Conservation (phyloP, 2,888 invertebrate species). For the Tenthredo scrophulariae region DNA sequence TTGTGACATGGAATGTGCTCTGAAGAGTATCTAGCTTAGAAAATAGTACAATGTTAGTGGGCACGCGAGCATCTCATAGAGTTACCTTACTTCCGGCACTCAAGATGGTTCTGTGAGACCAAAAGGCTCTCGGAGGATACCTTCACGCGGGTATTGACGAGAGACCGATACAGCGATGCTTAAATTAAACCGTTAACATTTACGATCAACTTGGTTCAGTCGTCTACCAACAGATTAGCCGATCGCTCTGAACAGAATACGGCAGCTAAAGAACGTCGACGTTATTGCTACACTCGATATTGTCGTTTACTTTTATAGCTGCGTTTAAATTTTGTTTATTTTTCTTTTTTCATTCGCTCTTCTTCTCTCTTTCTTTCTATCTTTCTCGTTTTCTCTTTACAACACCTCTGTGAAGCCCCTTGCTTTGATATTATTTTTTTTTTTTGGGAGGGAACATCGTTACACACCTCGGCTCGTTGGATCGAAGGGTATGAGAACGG, state of each 20-base stretch:
- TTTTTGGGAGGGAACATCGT: conserved; percentile 15
- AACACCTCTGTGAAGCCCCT: conserved; percentile 1
- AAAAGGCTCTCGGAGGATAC: background rate
- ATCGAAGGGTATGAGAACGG: conserved; percentile 35
- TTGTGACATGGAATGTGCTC: background rate
- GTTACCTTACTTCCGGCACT: conserved; percentile 11
- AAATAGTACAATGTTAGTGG: background rate
- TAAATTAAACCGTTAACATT: conserved; percentile 47
- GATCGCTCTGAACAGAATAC: conserved; percentile 24
- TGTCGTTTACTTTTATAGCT: conserved; percentile 41
- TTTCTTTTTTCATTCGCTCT: background rate
- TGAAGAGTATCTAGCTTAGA: background rate
- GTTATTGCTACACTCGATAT: conserved; percentile 36
- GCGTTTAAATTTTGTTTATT: conserved; percentile 17
- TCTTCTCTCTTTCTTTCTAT: background rate
- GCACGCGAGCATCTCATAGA: background rate
- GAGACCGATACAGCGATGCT: conserved; percentile 2
- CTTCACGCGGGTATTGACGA: background rate
- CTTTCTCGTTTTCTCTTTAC: background rate
- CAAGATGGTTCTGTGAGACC: background rate
- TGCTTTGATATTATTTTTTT: conserved; percentile 30
- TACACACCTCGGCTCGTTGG: conserved; percentile 30
- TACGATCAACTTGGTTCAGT: conserved; percentile 27
- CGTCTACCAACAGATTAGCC: conserved; percentile 46
- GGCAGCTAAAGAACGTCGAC: conserved; percentile 17